Evolutionary conservation across 2,797 vertebrate genomes (phyloP).

Genomic region (Moxostoma hubbsi): DNA sequence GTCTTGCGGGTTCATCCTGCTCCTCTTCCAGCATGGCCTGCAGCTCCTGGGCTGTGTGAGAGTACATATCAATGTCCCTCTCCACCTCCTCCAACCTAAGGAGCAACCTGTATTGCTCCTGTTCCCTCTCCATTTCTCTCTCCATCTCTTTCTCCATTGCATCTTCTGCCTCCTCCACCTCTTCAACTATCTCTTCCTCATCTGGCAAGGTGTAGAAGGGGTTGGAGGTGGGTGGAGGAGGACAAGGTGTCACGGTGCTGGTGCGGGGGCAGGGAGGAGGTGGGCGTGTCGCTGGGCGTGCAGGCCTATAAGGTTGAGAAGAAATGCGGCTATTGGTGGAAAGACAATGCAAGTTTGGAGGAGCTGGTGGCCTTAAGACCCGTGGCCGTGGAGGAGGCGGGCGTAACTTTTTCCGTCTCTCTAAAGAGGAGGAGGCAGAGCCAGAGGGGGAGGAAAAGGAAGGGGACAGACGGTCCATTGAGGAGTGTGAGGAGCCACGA

Average conservation of each 20-base stretch:
- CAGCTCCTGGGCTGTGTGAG: slow-evolving; percentile 85
- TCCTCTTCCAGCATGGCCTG: slow-evolving; percentile 79
- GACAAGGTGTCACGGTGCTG: slow-evolving; percentile 47
- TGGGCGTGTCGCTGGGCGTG: slow-evolving; percentile 86
- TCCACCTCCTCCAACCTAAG: slow-evolving; percentile 88
- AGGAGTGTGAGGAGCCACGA: slow-evolving; percentile 77
- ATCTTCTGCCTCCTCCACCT: slow-evolving; percentile 64
- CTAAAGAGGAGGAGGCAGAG: slow-evolving; percentile 71
- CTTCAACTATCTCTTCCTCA: slow-evolving; percentile 51
- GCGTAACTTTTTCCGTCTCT: slow-evolving; percentile 82
- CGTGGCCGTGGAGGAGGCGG: slow-evolving; percentile 92
- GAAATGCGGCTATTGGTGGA: slow-evolving; percentile 49
- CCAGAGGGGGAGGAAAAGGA: slow-evolving; percentile 48
- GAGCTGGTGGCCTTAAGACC: slow-evolving; percentile 59
- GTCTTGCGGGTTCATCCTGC: slow-evolving; percentile 80
- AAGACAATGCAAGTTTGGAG: slow-evolving; percentile 38
- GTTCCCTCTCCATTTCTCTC: slow-evolving; percentile 64
- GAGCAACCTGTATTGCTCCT: slow-evolving; percentile 78
- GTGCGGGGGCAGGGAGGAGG: slow-evolving; percentile 71
- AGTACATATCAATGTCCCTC: slow-evolving; percentile 85
- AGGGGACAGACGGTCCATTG: slow-evolving; percentile 41
- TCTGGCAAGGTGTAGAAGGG: slow-evolving; percentile 65
- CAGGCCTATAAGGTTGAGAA: slow-evolving; percentile 77
- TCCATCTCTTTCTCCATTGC: slow-evolving; percentile 61
- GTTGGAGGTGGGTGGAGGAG: slow-evolving; percentile 37